Evolutionary conservation across 2,113 vertebrate genomes (phyloP), one percentile per base, ranked within the genome.

Genomic region (Vimba vimba): DNA sequence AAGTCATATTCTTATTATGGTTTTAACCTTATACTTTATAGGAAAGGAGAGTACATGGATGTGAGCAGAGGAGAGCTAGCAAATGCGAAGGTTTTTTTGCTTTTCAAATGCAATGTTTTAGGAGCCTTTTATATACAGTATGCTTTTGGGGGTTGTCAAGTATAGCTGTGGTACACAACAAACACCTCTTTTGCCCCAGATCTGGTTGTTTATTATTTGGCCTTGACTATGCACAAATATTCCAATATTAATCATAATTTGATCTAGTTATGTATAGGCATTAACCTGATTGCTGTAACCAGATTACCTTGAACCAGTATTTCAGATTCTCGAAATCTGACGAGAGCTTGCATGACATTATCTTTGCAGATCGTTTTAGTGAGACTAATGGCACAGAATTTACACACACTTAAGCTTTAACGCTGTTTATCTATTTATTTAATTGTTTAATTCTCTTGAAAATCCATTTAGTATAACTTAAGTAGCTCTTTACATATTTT

Each of bases 1-100:
- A 86, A 82, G 50, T 43, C 68, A 25, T 57, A 82, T 82, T 68
- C 25, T 68, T 50, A 52, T 66, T 19, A 81, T 82, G n/a, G 6
- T 9, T 80, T 64, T 80, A 80, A 80, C 25, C 60, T 45, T 25
- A 21, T 39, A 1, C 4, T 6, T 79, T 23, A 71, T 71, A 39
- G 66, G 33, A 71, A 71, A 71, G 19, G 17, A 23, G 33, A 39
- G 19, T 39, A 10, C 1, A 39, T 36, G 2, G 33, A 71, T 71
- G 36, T 43, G 21, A 43, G 10, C 21, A 59, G 15, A 57, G 76
- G 19, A 19, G 19, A 59, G 30, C 30, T 23, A 78, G 76, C 5
- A 57, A 39, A 12, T 59, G 11, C 23, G 2, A 57, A 6, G 17
- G 2, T 21, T 12, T 52, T 33, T 50, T 30, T 19, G 21, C 23